Conservation (phyloP, 2,113 vertebrate species). For the Vimba vimba region DNA sequence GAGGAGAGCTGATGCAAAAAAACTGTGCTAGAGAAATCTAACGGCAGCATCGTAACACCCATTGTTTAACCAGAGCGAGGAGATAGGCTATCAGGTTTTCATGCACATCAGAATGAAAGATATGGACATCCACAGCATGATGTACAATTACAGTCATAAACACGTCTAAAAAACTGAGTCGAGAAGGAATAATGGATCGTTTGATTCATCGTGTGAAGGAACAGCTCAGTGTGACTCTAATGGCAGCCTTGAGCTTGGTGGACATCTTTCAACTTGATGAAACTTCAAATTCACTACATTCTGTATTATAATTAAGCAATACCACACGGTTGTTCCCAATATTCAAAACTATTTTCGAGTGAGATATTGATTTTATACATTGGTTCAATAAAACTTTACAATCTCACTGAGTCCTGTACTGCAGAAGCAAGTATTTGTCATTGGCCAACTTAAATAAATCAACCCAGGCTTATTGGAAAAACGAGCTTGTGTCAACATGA, state of each 20-base stretch:
- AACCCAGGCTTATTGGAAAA: too few relatives aligned
- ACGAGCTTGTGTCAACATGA: too few relatives aligned
- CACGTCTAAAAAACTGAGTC: background rate
- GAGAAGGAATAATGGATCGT: background rate
- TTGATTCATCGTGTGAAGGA: background rate
- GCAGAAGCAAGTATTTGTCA: too few relatives aligned
- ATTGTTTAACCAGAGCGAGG: background rate
- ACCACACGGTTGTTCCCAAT: too few relatives aligned
- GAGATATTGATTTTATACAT: too few relatives aligned
- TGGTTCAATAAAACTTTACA: too few relatives aligned
- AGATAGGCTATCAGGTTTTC: slow-evolving; percentile 4
- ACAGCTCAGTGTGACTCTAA: slow-evolving; percentile 22
- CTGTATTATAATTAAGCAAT: background rate
- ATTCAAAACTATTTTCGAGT: too few relatives aligned
- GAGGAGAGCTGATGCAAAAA: slow-evolving; percentile 60
- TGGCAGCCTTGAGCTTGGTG: slow-evolving; percentile 4
- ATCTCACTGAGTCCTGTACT: too few relatives aligned
- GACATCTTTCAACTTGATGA: background rate
- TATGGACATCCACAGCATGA: background rate
- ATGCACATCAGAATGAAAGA: background rate
- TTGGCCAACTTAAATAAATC: too few relatives aligned
- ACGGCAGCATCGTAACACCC: slow-evolving; percentile 24
- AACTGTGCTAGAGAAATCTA: background rate
- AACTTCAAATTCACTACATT: background rate
- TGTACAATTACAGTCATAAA: slow-evolving; percentile 1